Percentiles rank a stretch among this genome's conserved stretches.
Evolutionary conservation across 2,113 vertebrate genomes (phyloP).

Genomic region (Pantherophis guttatus): DNA sequence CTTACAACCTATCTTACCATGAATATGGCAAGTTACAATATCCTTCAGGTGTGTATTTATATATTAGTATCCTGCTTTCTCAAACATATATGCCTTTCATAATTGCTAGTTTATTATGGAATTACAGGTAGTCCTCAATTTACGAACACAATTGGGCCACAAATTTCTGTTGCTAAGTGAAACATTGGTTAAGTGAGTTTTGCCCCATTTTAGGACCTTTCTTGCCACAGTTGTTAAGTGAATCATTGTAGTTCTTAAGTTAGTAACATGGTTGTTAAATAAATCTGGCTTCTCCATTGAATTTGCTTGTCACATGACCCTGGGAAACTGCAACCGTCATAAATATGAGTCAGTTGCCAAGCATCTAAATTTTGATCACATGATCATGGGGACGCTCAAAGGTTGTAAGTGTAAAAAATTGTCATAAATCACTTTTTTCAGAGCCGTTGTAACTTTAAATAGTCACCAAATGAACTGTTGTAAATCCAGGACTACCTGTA

Average conservation of each 20-base stretch:
- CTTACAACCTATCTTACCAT: not conserved
- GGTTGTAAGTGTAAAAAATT: not conserved
- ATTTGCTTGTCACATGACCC: not conserved
- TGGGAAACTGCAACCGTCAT: not conserved
- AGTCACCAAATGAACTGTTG: not conserved
- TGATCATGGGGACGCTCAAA: not conserved
- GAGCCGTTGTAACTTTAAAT: not conserved
- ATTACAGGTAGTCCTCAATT: not conserved
- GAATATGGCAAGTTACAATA: not conserved
- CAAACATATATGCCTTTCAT: not conserved
- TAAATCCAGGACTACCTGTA: not conserved
- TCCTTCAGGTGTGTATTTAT: not conserved
- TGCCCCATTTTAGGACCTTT: not conserved
- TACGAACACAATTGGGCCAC: not conserved
- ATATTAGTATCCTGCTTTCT: not conserved
- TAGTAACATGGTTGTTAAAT: not conserved
- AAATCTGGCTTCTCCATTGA: not conserved
- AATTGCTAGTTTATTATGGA: not conserved
- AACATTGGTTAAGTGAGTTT: not conserved
- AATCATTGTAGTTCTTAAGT: not conserved
- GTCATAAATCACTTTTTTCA: not conserved
- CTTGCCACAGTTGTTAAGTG: not conserved
- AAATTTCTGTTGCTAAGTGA: not conserved
- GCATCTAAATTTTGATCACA: not conserved
- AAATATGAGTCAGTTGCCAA: not conserved